Conservation (phyloP, 2,797 vertebrate genomes). For the Geotrypetes seraphini region DNA sequence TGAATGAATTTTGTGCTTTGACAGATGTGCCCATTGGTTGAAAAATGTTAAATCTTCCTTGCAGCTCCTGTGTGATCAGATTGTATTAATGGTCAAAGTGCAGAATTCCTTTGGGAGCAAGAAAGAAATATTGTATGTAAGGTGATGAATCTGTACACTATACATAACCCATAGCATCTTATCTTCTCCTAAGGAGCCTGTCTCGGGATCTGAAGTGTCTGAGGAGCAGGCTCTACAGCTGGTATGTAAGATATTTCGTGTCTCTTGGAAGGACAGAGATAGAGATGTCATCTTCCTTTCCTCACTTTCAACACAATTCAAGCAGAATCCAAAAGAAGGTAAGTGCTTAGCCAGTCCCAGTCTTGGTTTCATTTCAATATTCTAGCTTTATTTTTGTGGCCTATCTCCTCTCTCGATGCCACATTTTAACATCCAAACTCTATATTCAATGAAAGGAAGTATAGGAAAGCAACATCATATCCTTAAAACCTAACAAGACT, state of each 20-base stretch:
- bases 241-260: conserved; percentile 96
- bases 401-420: no score
- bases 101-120: no score
- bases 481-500: not conserved
- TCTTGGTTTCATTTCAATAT: no score
- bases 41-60: no score
- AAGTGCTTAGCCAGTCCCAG: not conserved
- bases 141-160: no score
- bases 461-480: not conserved
- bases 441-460: not conserved
- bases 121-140: no score
- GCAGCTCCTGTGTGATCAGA: no score
- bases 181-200: conserved; percentile 61
- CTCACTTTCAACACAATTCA: conserved; percentile 85
- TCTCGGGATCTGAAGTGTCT: conserved; percentile 78
- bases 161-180: no score
- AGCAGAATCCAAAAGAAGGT: conserved; percentile 89
- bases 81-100: no score
- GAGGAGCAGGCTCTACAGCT: conserved; percentile 96
- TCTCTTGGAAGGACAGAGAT: conserved; percentile 96
- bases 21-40: no score
- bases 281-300: conserved; percentile 93
- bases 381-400: fast-evolving
- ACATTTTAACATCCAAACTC: no score
- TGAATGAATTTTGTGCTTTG: no score